Base-by-base conservation (phyloP, 1,140 invertebrate genomes). In the Papilio polyxenes region DNA sequence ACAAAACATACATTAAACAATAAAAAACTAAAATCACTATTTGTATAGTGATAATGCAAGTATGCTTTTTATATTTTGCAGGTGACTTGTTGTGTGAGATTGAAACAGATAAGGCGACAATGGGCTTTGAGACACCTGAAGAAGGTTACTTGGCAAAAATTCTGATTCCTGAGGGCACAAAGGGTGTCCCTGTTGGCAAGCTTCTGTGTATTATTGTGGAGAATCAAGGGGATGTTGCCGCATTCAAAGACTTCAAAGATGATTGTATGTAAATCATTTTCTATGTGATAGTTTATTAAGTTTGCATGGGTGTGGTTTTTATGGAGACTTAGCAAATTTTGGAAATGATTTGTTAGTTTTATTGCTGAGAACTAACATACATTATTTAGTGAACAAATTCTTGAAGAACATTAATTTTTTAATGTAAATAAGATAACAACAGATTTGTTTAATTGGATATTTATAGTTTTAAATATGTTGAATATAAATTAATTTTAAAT, bases 61-160 rank as follows among this genome's bases (percentile, higher is more conserved):
- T 78, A 15, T 56, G 62, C 78, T 77, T 53, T 23, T 79, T 53
- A 72, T 85, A 84, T 65, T 82, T 84, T 84, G 11, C 88, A 94
- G 96, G 97, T 87, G 99, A 99, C 92, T 93, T 99, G 7, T 94
- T 99, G 65, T 99, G 99, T 84, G 99, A 99, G 96, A 99, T 99
- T 91, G 99, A 99, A 96, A 99, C 99, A 6, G 99, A 99, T 90
- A 99, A 99, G 95, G 99, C 99, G 0, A 99, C 99, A 0, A 99
- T 99, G 99, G 99, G 98, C 1, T 99, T 99, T 95, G 99, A 99
- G 95, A 99, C 99, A 8, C 98, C 98, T 0, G 99, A 99, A 92
- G 99, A 99, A 95, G 96, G 93, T 15, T 99, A 98, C 92, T 92
- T 99, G 80, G 99, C 99, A 6, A 99, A 99, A 93, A 99, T 99